Base-by-base conservation (phyloP, 2,113 vertebrate genomes). In the Gadus chalcogrammus region DNA sequence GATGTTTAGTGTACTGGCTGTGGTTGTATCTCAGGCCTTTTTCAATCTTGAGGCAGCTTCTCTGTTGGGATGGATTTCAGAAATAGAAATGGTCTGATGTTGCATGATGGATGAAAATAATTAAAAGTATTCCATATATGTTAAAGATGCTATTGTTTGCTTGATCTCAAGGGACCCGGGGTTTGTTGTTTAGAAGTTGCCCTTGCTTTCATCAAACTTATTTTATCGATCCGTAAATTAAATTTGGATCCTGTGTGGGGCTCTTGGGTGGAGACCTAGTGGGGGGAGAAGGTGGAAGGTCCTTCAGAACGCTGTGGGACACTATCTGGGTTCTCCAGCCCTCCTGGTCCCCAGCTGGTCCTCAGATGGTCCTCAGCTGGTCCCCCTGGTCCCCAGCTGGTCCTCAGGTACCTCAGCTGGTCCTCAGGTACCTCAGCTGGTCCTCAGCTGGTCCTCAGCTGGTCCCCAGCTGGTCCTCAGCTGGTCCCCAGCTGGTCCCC, bases 391-490 rank as follows among this genome's bases (percentile, higher is more conserved):
- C 20, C 20, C 1, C 20, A 20, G 20, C 20, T 20, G 20, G 20
- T 20, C 20, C 20, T 1, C 82, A 61, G 79, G 81, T 77, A 31
- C 78, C 81, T 82, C 17, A 69, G 79, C 22, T 31, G 87, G 79
- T 78, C 86, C 86, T 18, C 78, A 71, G 78, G n/a, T n/a, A n/a
- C 20, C 20, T 1, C 82, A 61, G 88, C 85, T 88, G 79, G 81
- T 77, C 78, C 81, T 82, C 17, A 69, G 79, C 22, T 31, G 87
- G 79, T 78, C 86, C 86, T 18, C 78, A 71, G 78, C 84, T 89
- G 80, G 78, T 85, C 65, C 84, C 79, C 77, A 84, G 89, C 79
- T 90, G 82, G 74, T 84, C 90, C 89, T 89, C 90, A 91, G 87
- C 66, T 65, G 56, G 74, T 80, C 22, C 22, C 2, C 22, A 67